Conservation (phyloP, 1,140 invertebrate species). For the Schlechtendalia chinensis region DNA sequence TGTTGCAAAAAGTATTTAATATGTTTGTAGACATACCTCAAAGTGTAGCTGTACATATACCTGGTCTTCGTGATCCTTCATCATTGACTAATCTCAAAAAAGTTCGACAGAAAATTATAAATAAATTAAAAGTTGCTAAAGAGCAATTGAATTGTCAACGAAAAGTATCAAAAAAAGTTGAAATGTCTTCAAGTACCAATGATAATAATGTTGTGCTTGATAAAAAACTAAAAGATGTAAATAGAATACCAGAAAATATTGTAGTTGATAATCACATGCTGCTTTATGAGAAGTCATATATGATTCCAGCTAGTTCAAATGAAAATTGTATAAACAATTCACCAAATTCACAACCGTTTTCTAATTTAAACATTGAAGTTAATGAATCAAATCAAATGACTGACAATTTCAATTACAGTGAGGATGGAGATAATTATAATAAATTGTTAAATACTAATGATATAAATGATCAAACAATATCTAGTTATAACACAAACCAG, state of each 20-base stretch:
- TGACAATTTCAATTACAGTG: too few relatives aligned
- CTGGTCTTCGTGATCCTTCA: slow-evolving; percentile 45
- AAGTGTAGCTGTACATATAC: slow-evolving; percentile 48
- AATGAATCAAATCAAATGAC: too few relatives aligned
- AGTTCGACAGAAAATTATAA: slow-evolving; percentile 31
- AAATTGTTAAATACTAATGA: too few relatives aligned
- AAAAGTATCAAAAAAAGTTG: not conserved
- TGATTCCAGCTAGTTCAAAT: not conserved
- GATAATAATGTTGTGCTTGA: not conserved
- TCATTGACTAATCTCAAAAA: slow-evolving; percentile 48
- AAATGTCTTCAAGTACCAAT: not conserved
- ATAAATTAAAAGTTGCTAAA: slow-evolving; percentile 21
- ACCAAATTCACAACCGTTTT: too few relatives aligned
- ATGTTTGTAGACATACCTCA: slow-evolving; percentile 47
- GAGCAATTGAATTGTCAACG: slow-evolving; percentile 18
- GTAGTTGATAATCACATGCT: not conserved
- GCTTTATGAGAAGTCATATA: not conserved
- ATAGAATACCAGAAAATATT: not conserved
- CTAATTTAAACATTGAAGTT: too few relatives aligned
- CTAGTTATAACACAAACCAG: not conserved
- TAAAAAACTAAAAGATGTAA: too few relatives aligned
- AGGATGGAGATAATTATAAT: too few relatives aligned
- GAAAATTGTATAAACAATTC: not conserved
- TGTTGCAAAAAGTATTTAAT: slow-evolving; percentile 50
- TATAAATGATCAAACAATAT: not conserved